These are phyloP conservation scores for Argyresthia goedartella DNA, from an alignment of 2,888 invertebrate genomes.

Conservation along the genomic window DNA sequence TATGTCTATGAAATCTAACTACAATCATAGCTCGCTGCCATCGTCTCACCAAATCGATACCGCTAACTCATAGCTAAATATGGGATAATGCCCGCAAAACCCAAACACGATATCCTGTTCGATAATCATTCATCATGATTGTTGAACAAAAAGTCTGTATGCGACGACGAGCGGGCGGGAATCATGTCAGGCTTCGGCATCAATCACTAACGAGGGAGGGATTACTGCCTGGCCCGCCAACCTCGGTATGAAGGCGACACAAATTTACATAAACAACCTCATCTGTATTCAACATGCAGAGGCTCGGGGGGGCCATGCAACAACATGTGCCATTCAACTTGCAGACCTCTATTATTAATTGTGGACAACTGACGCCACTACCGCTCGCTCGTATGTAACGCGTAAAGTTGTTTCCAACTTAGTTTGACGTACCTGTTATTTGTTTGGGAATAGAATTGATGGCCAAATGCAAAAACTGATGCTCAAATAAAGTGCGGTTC, in stretches of 20 bases:
- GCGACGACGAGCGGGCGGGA: neutral
- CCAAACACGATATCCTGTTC: neutral
- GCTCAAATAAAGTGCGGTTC: too few species aligned
- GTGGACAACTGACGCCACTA: constrained; percentile 52
- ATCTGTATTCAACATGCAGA: constrained; percentile 63
- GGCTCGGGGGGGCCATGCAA: constrained; percentile 50
- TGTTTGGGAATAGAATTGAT: too few species aligned
- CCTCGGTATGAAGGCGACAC: constrained; percentile 34
- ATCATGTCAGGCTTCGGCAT: constrained; percentile 30
- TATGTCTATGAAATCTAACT: too few species aligned
- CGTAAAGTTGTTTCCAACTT: constrained; percentile 40
- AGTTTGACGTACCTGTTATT: constrained; percentile 15
- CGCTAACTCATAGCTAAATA: too few species aligned
- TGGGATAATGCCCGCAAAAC: neutral
- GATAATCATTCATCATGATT: neutral
- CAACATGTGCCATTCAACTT: constrained; percentile 64
- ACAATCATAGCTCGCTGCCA: too few species aligned
- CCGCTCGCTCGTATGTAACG: constrained; percentile 23
- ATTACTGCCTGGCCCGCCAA: constrained; percentile 38
- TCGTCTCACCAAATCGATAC: too few species aligned
- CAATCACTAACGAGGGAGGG: constrained; percentile 56
- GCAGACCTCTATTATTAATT: constrained; percentile 65
- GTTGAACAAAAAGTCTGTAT: neutral
- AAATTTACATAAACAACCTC: constrained; percentile 66
- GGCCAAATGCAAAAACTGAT: too few species aligned